Conservation (phyloP, 1,140 invertebrate genomes). For the Papilio machaon region DNA sequence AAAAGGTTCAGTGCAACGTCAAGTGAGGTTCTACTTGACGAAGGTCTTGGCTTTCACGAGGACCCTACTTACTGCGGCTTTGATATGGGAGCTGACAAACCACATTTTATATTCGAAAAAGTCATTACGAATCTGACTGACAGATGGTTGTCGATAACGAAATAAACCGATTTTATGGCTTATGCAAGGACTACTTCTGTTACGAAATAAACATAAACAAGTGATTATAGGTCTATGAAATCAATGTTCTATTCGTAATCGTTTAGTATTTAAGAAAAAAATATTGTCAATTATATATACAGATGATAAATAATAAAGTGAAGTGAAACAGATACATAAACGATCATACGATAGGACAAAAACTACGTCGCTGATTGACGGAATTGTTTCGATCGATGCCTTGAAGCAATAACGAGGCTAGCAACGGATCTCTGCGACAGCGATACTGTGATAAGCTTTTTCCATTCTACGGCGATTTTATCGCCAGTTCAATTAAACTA, state of each 20-base stretch:
- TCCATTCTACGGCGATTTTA: constrained; percentile 55
- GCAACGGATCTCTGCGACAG: constrained; percentile 64
- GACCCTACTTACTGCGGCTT: constrained; percentile 61
- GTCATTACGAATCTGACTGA: constrained; percentile 46
- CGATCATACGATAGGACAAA: not conserved
- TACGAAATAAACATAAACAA: not conserved
- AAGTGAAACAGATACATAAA: not conserved
- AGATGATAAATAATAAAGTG: not conserved
- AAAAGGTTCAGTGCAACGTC: constrained; percentile 69
- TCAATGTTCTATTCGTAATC: too few relatives aligned
- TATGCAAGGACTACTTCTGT: not conserved
- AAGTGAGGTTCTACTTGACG: constrained; percentile 72
- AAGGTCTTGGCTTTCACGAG: constrained; percentile 70
- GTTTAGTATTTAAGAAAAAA: too few relatives aligned
- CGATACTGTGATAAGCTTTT: constrained; percentile 62
- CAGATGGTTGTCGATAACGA: constrained; percentile 29
- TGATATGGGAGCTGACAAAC: constrained; percentile 64
- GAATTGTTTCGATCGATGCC: constrained; percentile 43
- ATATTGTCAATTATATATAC: too few relatives aligned
- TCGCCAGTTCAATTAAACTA: constrained; percentile 70
- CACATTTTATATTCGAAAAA: constrained; percentile 59
- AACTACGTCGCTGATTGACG: constrained; percentile 38
- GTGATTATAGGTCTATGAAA: too few relatives aligned
- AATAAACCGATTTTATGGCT: not conserved
- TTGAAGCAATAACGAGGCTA: constrained; percentile 52